Base-by-base conservation (phyloP, 92 coral and sea anemone species). In the Epizoanthus illoricatus region DNA sequence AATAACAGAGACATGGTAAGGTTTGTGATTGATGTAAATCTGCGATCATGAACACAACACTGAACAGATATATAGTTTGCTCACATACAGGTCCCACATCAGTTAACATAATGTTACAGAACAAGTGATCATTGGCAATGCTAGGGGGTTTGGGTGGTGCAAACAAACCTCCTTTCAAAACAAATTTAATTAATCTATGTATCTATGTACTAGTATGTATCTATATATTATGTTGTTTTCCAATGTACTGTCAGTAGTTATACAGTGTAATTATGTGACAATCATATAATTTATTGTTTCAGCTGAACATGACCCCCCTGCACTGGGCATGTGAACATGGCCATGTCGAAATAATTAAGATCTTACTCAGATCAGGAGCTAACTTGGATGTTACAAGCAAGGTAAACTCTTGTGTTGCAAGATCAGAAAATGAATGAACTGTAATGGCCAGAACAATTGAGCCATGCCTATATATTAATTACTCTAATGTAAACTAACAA, bases 241-340 rank as follows among this genome's bases (percentile, higher is more conserved):
- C 2, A 28, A 28, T 1, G 36, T 28, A 28, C 36, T 28, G 36
- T 28, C 36, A 28, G 36, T 28, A 28, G 36, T 28, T 28, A 28
- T 28, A 28, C 36, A 28, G 2, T 28, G 36, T 28, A 28, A 28
- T 28, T 28, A 28, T 28, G 36, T 28, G 36, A 28, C 36, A 28
- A 28, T 28, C 36, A 28, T 28, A 28, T 28, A 28, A 28, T 28
- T 28, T 28, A 28, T 28, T 28, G 36, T 71, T 81, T 36, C 65
- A 96, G 99, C 86, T 96, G 33, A 96, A 96, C 87, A 96, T 96
- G 99, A 96, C 99, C 7, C 99, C 99, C 19, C 90, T 96, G 20
- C 99, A 96, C 59, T 96, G 99, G 99, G 99, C 99, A 0, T 96
- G 99, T 88, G 99, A 96, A 66, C 90, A 91, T 80, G 94, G 92